phyloP scores from a whole-genome alignment of 2,113 vertebrate genomes.

The Gallinago paraguaiae region DNA sequence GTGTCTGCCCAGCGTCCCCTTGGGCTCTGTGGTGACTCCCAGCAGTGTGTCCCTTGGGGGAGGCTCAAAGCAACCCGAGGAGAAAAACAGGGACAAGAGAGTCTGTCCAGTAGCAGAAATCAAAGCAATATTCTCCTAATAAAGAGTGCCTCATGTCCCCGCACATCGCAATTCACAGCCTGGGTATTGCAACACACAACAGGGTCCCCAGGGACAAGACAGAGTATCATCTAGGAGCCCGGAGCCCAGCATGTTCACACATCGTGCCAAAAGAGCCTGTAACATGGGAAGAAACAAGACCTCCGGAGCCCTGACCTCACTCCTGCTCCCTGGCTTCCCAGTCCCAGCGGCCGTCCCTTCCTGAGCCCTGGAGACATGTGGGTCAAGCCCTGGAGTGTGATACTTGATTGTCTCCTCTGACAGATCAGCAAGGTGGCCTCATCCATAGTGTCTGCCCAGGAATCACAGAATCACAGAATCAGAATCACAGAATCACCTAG shows the following conservation, averaged over 20 bases:
- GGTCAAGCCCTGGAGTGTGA: rapidly evolving
- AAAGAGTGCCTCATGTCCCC: background rate
- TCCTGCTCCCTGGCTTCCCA: background rate
- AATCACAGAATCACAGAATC: no score
- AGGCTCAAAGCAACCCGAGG: background rate
- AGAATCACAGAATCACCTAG: no score
- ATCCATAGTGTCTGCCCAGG: rapidly evolving
- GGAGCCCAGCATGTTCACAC: rapidly evolving
- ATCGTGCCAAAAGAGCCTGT: background rate
- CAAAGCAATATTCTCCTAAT: rapidly evolving
- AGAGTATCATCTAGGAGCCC: background rate
- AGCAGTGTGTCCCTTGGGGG: rapidly evolving
- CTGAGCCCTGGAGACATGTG: background rate
- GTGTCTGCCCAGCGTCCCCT: background rate
- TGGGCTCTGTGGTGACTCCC: background rate
- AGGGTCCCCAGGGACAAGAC: background rate
- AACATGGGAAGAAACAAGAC: rapidly evolving
- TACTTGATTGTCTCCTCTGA: background rate
- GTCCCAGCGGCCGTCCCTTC: background rate
- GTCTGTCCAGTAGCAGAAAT: background rate
- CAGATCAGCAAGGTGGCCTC: background rate
- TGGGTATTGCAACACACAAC: no score
- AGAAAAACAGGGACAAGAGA: background rate
- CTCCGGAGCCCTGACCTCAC: background rate
- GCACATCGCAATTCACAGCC: rapidly evolving